Evolutionary conservation across 1,140 invertebrate species (phyloP).

Genomic region (Leptinotarsa lineolata): DNA sequence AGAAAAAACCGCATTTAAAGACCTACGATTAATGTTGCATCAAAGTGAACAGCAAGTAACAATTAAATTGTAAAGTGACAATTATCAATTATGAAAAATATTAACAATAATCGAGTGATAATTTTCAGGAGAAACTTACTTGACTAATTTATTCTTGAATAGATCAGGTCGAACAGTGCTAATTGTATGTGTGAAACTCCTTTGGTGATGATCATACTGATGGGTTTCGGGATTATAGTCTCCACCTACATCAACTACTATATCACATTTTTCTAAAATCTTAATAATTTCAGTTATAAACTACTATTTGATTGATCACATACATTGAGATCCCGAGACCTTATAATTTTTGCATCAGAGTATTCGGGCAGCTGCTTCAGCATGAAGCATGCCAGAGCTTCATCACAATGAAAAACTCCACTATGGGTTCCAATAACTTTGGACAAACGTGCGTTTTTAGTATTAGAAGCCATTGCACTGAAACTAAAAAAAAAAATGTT

Average conservation of each 20-base stretch:
- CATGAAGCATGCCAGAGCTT: slow-evolving; percentile 91
- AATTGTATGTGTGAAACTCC: slow-evolving; percentile 66
- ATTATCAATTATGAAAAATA: neutral
- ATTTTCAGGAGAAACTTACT: slow-evolving; percentile 29
- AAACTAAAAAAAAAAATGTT: slow-evolving; percentile 45
- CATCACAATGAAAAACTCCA: slow-evolving; percentile 94
- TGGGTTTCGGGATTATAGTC: slow-evolving; percentile 77
- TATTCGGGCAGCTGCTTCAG: slow-evolving; percentile 82
- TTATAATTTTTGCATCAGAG: slow-evolving; percentile 79
- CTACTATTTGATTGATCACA: slow-evolving; percentile 22
- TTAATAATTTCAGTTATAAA: slow-evolving; percentile 30
- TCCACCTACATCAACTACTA: slow-evolving; percentile 96
- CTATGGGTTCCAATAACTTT: slow-evolving; percentile 77
- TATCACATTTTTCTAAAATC: slow-evolving; percentile 82
- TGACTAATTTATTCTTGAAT: slow-evolving; percentile 51
- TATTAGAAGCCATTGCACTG: slow-evolving; percentile 49
- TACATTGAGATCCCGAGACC: slow-evolving; percentile 63
- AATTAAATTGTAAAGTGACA: no score
- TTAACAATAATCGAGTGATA: neutral
- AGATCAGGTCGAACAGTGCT: slow-evolving; percentile 61
- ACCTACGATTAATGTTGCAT: no score
- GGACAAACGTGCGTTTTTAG: slow-evolving; percentile 42
- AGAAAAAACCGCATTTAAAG: no score
- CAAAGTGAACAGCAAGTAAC: no score
- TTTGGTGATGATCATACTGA: slow-evolving; percentile 96